phyloP scores from a whole-genome alignment of 2,888 invertebrate genomes.

The Neoitamus cyanurus region DNA sequence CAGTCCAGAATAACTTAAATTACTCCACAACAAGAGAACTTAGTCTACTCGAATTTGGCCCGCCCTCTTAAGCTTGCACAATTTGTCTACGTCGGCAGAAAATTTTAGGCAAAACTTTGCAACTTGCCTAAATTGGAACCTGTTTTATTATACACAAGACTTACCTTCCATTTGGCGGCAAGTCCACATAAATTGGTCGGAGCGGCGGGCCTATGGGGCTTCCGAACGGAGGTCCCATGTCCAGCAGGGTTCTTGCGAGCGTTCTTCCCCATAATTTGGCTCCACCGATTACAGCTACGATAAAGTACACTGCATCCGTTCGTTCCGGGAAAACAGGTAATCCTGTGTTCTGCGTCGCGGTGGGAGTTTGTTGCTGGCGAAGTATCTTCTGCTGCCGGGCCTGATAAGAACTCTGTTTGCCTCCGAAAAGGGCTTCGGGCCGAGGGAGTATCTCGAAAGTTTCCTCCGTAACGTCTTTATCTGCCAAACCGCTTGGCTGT shows the following conservation, averaged over 20 bases:
- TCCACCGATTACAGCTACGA: conserved; percentile 58
- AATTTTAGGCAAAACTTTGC: neutral
- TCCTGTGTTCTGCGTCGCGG: conserved; percentile 40
- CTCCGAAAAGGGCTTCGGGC: conserved; percentile 8
- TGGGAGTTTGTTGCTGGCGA: conserved; percentile 16
- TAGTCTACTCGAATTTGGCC: neutral
- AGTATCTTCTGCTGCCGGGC: neutral
- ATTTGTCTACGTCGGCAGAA: neutral
- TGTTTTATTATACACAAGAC: neutral
- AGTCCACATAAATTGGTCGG: conserved; percentile 57
- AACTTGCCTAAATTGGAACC: neutral
- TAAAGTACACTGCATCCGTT: conserved; percentile 57
- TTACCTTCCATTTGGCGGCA: conserved; percentile 58
- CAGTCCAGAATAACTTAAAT: neutral
- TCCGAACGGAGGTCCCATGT: conserved; percentile 58
- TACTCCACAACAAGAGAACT: neutral
- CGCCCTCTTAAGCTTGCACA: neutral
- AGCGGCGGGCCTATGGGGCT: conserved; percentile 57
- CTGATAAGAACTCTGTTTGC: neutral
- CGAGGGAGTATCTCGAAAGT: conserved; percentile 21
- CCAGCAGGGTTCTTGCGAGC: conserved; percentile 56
- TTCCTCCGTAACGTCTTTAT: neutral
- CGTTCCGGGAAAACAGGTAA: conserved; percentile 57
- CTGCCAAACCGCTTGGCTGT: neutral
- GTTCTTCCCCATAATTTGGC: conserved; percentile 57